Base-by-base conservation (phyloP, 2,888 invertebrate species). In the Creontiades dilutus region DNA sequence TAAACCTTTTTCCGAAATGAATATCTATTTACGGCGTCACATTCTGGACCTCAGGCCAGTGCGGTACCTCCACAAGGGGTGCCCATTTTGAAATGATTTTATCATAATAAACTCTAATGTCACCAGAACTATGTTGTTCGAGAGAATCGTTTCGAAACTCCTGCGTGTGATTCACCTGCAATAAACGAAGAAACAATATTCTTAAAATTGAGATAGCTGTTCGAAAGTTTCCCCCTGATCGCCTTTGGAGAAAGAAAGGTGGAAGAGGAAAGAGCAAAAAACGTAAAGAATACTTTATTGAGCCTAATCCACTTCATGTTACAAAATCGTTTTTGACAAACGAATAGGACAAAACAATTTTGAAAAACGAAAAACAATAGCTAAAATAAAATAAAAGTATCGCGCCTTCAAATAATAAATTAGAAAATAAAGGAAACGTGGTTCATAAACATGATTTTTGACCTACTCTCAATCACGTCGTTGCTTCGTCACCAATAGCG, bases 211-310 rank as follows among this genome's bases (percentile, higher is more conserved):
- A 2, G 37, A 37, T 37, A 37, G 37, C 7, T 37, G 2, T 37
- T 37, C 37, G 7, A 37, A 37, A 37, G 37, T 37, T 37, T n/a
- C n/a, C n/a, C n/a, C n/a, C n/a, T n/a, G 7, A 37, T 4, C 7
- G 37, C 7, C 2, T 37, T 7, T 37, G 37, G 7, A 37, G 2
- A 37, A 37, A 37, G 57, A 57, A 57, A 16, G 7, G n/a, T 7
- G 68, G 23, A 68, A 37, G 37, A 78, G 19, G 78, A 78, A 46
- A 37, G 78, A 37, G 19, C n/a, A 78, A 78, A 46, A 11, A 47
- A 78, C 46, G 78, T 78, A 46, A 28, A 78, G n/a, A 78, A 46
- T 78, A 28, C 28, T 76, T 76, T 76, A 78, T 78, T 78, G 78
- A 78, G 78, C 78, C 78, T 47, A 78, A 47, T 37, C 16, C 78